Conservation (phyloP, 1,140 invertebrate genomes). For the Drosophila eugracilis region DNA sequence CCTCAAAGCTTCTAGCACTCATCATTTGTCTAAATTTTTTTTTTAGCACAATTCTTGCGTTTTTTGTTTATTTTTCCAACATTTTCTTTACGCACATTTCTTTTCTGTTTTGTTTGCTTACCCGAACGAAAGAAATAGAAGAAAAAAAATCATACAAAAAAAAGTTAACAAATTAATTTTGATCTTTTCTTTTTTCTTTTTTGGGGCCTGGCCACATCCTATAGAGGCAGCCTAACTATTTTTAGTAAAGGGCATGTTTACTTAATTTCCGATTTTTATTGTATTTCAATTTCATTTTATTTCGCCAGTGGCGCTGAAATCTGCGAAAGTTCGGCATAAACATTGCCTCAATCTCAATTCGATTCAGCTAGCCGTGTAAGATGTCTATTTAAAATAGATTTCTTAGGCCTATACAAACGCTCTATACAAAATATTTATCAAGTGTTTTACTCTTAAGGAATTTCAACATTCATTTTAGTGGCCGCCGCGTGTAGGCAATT, state of each 20-base stretch:
- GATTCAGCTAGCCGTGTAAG: constrained; percentile 45
- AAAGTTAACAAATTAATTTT: constrained; percentile 60
- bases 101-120: constrained; percentile 67
- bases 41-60: constrained; percentile 51
- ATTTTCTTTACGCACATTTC: constrained; percentile 66
- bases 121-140: no score
- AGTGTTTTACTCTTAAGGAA: constrained; percentile 26
- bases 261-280: constrained; percentile 70
- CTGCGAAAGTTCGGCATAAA: constrained; percentile 68
- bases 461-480: constrained; percentile 28
- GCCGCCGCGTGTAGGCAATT: constrained; percentile 29
- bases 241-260: constrained; percentile 75
- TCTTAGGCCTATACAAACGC: no score
- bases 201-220: constrained; percentile 13
- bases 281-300: constrained; percentile 55
- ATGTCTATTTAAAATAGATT: constrained; percentile 60
- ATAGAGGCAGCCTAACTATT: constrained; percentile 41
- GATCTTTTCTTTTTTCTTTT: constrained; percentile 10
- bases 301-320: constrained; percentile 51
- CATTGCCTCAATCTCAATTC: constrained; percentile 54
- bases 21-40: constrained; percentile 78
- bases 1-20: constrained; percentile 77
- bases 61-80: constrained; percentile 72
- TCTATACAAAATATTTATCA: constrained; percentile 30
- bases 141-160: constrained; percentile 41